Base-by-base conservation (phyloP, 1,140 invertebrate genomes). In the Arion vulgaris region DNA sequence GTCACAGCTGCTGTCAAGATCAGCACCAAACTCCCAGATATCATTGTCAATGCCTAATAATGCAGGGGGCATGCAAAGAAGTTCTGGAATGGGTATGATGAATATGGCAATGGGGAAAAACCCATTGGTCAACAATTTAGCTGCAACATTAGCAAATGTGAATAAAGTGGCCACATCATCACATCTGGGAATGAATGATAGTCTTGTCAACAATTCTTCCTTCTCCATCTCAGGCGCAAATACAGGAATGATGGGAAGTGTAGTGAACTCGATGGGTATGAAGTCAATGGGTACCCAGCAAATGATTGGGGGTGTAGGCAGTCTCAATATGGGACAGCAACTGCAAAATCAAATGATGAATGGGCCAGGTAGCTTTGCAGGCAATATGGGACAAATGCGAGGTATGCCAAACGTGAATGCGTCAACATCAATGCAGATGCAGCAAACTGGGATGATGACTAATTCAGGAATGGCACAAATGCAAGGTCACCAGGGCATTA, bases 281-380 rank as follows among this genome's bases (percentile, higher is more conserved):
- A 85, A 85, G 23, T 41, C 80, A 34, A 80, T 75, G 72, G 84
- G 84, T 0, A 57, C 73, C 26, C 74, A 78, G 53, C 82, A 84
- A 34, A 82, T 86, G 80, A 86, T 86, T 72, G 71, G 78, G n/a
- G 66, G 49, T 75, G 75, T 84, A 45, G 84, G 76, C 77, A 86
- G 80, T 81, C 57, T 83, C 49, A 82, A 80, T n/a, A 62, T 78
- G 75, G 74, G 78, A 17, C 83, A 84, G 72, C 85, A 88, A 73
- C 81, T 85, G 36, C 82, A 86, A 45, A 86, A 83, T 83, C 88
- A 88, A 51, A 80, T 91, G 84, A 90, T 92, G 84, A 92, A 92
- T 90, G 92, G 92, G 80, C 91, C 90, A 77, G 87, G 87, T 39
- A 87, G 89, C 80, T 83, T 87, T 39, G 84, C 87, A 72, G 87